phyloP scores from a whole-genome alignment of 2,797 vertebrate genomes.

The Lophotriccus pileatus region DNA sequence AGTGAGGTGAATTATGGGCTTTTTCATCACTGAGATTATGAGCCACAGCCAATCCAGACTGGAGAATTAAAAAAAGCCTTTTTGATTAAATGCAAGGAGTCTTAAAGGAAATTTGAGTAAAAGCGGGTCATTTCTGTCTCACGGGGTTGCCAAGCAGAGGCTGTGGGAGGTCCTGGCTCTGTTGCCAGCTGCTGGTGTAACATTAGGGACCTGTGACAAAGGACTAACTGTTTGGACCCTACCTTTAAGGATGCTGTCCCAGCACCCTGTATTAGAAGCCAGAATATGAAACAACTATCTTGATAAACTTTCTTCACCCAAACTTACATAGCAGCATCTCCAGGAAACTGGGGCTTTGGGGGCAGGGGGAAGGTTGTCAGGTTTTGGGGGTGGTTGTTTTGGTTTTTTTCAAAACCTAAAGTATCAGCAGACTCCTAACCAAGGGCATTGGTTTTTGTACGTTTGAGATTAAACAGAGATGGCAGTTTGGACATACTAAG shows the following conservation, averaged over 20 bases:
- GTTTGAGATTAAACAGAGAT: slow-evolving; percentile 44
- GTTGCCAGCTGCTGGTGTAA: background rate
- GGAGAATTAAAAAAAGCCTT: slow-evolving; percentile 2
- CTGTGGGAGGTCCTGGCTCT: background rate
- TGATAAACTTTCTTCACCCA: background rate
- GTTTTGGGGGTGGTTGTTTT: background rate
- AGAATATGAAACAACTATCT: background rate
- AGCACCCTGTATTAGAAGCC: background rate
- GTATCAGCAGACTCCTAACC: background rate
- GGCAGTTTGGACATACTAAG: slow-evolving; percentile 19
- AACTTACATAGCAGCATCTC: background rate
- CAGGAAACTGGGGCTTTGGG: background rate
- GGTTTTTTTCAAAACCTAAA: background rate
- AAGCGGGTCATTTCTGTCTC: background rate
- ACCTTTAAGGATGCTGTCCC: background rate
- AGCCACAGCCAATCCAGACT: background rate
- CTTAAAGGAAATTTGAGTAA: slow-evolving; percentile 20
- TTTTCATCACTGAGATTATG: slow-evolving; percentile 14
- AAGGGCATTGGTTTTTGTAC: background rate
- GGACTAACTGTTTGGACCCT: background rate
- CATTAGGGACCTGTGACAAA: background rate
- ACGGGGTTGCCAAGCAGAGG: background rate
- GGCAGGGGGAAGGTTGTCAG: background rate
- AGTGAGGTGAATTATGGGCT: slow-evolving; percentile 51
- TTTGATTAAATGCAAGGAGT: slow-evolving; percentile 42